phyloP scores from a whole-genome alignment of 92 coral and sea anemone genomes.

The Epizoanthus scotinus region DNA sequence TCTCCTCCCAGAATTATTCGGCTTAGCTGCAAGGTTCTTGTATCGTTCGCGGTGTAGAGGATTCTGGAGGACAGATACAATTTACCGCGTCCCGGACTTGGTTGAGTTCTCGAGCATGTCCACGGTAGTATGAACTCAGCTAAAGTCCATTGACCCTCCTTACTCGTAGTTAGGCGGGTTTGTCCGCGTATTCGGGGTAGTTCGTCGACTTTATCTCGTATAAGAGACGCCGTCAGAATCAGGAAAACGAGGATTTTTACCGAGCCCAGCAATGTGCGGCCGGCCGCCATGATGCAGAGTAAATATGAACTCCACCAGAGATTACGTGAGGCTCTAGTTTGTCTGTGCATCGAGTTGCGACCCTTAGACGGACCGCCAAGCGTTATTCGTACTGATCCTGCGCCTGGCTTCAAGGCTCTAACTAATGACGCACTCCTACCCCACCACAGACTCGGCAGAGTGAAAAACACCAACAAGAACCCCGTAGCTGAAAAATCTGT shows the following conservation, averaged over 20 bases:
- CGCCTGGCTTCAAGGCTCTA: too few species aligned
- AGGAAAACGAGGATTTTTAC: neutral
- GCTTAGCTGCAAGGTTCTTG: conserved; percentile 37
- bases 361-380: too few species aligned
- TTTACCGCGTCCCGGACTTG: conserved; percentile 27
- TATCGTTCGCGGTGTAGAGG: conserved; percentile 40
- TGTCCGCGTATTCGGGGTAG: neutral
- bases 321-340: too few species aligned
- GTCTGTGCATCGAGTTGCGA: too few species aligned
- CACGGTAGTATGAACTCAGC: conserved; percentile 33
- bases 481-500: too few species aligned
- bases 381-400: too few species aligned
- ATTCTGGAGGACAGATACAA: conserved; percentile 26
- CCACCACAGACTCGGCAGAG: too few species aligned
- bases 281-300: neutral
- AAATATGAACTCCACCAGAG: too few species aligned
- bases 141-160: conserved; percentile 16
- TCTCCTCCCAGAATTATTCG: conserved; percentile 45
- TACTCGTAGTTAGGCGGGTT: neutral
- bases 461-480: too few species aligned
- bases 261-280: neutral
- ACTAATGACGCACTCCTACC: too few species aligned
- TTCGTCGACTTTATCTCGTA: conserved; percentile 7
- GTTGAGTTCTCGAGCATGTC: conserved; percentile 41
- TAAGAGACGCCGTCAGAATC: neutral